These are phyloP conservation scores for Campopleginae sp. DNA, from an alignment of 2,888 invertebrate species.

Conservation along the genomic window DNA sequence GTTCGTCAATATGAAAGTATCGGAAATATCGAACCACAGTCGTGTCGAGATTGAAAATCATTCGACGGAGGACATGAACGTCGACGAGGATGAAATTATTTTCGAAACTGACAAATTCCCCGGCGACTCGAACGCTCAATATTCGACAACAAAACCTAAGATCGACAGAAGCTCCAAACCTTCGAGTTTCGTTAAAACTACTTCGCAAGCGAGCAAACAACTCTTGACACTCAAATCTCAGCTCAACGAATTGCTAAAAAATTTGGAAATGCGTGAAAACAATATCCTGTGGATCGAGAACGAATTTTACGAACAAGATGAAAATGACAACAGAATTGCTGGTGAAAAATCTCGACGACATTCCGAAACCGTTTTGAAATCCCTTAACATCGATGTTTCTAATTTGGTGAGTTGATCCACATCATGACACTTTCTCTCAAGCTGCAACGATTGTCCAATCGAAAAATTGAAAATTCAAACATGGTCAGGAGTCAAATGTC, in stretches of 20 bases:
- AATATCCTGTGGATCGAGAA: slow-evolving; percentile 56
- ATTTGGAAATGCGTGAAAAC: slow-evolving; percentile 70
- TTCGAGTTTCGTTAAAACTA: slow-evolving; percentile 19
- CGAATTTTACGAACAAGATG: slow-evolving; percentile 41
- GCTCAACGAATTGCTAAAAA: slow-evolving; percentile 68
- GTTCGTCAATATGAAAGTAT: slow-evolving; percentile 24
- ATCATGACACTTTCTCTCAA: background rate
- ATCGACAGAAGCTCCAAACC: slow-evolving; percentile 80
- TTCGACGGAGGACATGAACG: slow-evolving; percentile 40
- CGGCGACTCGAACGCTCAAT: slow-evolving; percentile 14
- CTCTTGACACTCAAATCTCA: slow-evolving; percentile 70
- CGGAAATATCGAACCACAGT: slow-evolving; percentile 35
- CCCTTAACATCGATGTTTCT: background rate
- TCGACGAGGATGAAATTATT: slow-evolving; percentile 52
- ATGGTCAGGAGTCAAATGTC: background rate
- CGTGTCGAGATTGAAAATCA: slow-evolving; percentile 7
- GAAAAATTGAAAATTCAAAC: background rate
- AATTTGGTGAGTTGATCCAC: slow-evolving; percentile 34
- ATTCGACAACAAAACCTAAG: slow-evolving; percentile 69
- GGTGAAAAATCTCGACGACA: slow-evolving; percentile 44
- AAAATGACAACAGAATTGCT: slow-evolving; percentile 54
- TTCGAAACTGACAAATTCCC: slow-evolving; percentile 21
- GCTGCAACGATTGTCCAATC: background rate
- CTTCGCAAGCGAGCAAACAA: slow-evolving; percentile 37
- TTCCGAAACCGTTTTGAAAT: slow-evolving; percentile 46